phyloP scores from a whole-genome alignment of 2,113 vertebrate species.

The Pachycephala philippinensis region DNA sequence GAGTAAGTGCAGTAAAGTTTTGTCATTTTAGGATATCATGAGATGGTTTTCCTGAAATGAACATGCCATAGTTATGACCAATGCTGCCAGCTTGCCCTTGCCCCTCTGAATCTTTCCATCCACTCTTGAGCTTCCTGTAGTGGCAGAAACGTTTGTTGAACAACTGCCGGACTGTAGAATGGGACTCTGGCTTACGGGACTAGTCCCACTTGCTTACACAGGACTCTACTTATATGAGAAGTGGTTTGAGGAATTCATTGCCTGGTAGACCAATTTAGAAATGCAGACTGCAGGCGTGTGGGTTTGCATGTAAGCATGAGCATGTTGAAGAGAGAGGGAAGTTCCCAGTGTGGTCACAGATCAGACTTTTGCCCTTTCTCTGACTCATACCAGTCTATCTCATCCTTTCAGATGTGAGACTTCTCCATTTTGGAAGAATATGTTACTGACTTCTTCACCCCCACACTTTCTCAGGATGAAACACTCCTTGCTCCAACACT shows the following conservation, averaged over 20 bases:
- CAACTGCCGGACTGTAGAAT: background rate
- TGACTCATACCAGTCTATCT: background rate
- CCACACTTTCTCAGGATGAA: background rate
- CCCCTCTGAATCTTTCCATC: background rate
- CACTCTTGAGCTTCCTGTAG: background rate
- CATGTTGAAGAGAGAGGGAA: background rate
- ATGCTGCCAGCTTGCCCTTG: background rate
- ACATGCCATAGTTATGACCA: background rate
- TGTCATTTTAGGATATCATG: background rate
- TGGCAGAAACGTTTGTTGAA: background rate
- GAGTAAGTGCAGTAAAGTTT: background rate
- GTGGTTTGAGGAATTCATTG: background rate
- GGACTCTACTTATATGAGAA: background rate
- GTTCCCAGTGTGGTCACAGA: background rate
- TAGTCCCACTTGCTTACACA: background rate
- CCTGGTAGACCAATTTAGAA: background rate
- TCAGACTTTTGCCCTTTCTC: constrained; percentile 17
- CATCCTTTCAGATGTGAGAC: background rate
- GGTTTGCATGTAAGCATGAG: too few relatives aligned
- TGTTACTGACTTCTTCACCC: background rate
- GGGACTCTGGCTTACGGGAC: background rate
- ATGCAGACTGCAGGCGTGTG: accelerated
- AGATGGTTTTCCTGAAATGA: background rate
- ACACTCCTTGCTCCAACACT: background rate
- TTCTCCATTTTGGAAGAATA: constrained; percentile 9